Evolutionary conservation across 1,140 invertebrate species (phyloP).

Genomic region (Ostrea edulis): DNA sequence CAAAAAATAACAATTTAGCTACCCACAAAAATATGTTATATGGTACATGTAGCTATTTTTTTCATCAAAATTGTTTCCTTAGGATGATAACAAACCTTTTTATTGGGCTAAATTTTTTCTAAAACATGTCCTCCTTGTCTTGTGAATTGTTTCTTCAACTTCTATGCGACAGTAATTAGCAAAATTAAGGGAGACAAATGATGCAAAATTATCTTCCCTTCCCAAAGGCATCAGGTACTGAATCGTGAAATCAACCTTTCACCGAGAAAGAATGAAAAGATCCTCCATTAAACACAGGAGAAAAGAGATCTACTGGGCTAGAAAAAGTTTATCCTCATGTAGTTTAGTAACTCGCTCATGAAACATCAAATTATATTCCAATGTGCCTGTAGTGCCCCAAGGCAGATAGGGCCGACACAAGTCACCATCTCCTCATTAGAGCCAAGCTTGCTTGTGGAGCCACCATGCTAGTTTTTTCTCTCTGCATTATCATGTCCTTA

Average conservation of each 20-base stretch:
- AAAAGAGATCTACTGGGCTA: constrained; percentile 23
- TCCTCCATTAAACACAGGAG: constrained; percentile 43
- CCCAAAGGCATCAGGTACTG: constrained; percentile 32
- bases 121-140: not conserved
- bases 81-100: too few relatives aligned
- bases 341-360: constrained; percentile 50
- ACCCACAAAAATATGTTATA: too few relatives aligned
- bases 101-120: too few relatives aligned
- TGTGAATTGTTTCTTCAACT: not conserved
- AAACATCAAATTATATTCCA: constrained; percentile 56
- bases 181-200: constrained; percentile 41
- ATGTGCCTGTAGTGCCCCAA: constrained; percentile 30
- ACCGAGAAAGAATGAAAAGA: constrained; percentile 12
- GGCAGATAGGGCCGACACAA: constrained; percentile 29
- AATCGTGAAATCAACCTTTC: constrained; percentile 45
- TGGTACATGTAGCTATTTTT: too few relatives aligned
- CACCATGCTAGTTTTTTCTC: constrained; percentile 4
- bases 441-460: constrained; percentile 28
- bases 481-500: constrained; percentile 27
- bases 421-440: constrained; percentile 53
- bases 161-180: not conserved
- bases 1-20: too few relatives aligned
- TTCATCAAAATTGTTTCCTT: too few relatives aligned
- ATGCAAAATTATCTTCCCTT: constrained; percentile 36
- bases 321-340: constrained; percentile 17